Conservation (phyloP, 2,797 vertebrate species). For the Tinamus major region DNA sequence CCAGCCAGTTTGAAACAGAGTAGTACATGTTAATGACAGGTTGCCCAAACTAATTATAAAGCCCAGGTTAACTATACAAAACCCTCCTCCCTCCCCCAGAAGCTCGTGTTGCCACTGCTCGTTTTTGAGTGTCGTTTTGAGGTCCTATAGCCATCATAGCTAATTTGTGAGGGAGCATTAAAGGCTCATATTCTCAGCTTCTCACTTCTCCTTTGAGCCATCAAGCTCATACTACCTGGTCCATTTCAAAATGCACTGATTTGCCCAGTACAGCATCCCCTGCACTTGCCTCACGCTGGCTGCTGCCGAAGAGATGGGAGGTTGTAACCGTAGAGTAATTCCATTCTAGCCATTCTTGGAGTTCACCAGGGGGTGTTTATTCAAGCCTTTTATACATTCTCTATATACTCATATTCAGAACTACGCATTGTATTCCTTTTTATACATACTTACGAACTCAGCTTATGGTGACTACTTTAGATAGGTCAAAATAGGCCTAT, state of each 20-base stretch:
- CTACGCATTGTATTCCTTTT: background rate
- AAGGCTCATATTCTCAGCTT: background rate
- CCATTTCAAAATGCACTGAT: accelerated
- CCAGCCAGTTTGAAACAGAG: background rate
- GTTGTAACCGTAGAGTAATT: background rate
- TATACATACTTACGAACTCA: background rate
- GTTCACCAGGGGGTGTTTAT: background rate
- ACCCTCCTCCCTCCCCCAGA: background rate
- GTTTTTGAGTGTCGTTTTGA: too few relatives aligned
- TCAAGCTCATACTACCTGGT: too few relatives aligned
- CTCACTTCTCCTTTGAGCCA: background rate
- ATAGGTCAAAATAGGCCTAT: background rate
- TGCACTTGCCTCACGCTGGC: accelerated
- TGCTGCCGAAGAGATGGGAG: background rate
- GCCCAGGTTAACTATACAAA: background rate
- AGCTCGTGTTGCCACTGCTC: background rate
- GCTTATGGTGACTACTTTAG: background rate
- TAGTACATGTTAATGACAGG: accelerated
- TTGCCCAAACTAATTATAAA: background rate
- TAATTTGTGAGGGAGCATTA: background rate
- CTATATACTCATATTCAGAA: accelerated
- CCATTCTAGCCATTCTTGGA: background rate
- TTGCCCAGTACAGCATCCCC: background rate
- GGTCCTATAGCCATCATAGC: too few relatives aligned
- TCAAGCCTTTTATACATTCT: background rate